Evolutionary conservation across 2,113 vertebrate genomes (phyloP).

Genomic region (Melospiza melodia): DNA sequence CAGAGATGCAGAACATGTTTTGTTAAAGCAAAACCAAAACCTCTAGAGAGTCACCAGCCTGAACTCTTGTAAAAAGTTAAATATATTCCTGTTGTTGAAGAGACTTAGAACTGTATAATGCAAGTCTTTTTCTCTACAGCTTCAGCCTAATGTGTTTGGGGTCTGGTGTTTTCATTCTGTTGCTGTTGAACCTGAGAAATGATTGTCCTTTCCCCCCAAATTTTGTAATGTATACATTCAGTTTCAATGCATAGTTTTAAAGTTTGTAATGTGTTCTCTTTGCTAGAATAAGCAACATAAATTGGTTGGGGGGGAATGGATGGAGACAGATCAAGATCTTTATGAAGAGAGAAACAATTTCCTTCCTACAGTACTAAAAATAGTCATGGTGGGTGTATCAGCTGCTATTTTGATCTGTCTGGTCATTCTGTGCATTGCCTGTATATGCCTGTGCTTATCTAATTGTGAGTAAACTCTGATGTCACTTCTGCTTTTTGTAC

Average conservation of each 20-base stretch:
- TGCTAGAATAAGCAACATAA: not conserved
- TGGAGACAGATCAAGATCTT: not conserved
- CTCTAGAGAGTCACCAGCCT: not conserved
- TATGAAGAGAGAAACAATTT: not conserved
- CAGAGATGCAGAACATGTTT: not conserved
- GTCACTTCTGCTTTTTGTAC: not conserved
- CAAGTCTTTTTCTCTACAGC: not conserved
- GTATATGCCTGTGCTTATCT: not conserved
- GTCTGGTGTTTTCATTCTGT: not conserved
- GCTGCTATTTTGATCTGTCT: not conserved
- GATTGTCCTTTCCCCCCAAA: accelerated
- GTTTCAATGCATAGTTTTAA: not conserved
- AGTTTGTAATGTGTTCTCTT: not conserved
- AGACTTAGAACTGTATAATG: not conserved
- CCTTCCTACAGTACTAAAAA: not conserved
- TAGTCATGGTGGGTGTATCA: not conserved
- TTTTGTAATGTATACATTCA: not conserved
- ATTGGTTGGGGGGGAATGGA: not conserved
- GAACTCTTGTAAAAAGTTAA: not conserved
- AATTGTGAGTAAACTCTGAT: not conserved
- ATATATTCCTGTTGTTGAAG: not conserved
- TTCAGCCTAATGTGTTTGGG: not conserved
- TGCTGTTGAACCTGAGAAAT: not conserved
- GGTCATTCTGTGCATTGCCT: not conserved
- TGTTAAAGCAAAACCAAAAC: not conserved